These are phyloP conservation scores for Betta splendens DNA, from an alignment of 2,797 vertebrate genomes.

Conservation along the genomic window DNA sequence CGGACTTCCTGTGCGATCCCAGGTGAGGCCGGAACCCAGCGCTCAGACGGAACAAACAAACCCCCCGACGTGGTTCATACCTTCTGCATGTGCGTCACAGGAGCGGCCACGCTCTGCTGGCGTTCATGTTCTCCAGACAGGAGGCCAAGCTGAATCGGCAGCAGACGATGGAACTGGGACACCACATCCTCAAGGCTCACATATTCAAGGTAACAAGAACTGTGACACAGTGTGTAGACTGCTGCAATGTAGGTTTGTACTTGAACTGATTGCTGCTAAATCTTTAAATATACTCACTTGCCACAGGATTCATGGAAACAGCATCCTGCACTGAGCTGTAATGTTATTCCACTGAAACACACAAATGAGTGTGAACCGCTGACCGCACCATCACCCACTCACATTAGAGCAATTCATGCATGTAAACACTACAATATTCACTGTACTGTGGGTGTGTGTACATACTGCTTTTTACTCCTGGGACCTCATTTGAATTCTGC, in stretches of 20 bases:
- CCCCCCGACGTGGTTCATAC: too few species aligned
- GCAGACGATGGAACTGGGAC: conserved; percentile 98
- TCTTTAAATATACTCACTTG: neutral
- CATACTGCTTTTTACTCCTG: conserved; percentile 36
- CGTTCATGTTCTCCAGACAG: conserved; percentile 98
- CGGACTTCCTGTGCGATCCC: conserved; percentile 94
- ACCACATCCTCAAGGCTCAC: conserved; percentile 98
- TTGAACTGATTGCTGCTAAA: conserved; percentile 1
- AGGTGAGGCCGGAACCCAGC: conserved; percentile 80
- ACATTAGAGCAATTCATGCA: conserved; percentile 38
- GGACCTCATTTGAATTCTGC: conserved; percentile 57
- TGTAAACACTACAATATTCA: conserved; percentile 27
- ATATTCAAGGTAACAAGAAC: conserved; percentile 91
- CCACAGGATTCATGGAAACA: conserved; percentile 15
- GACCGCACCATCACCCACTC: conserved; percentile 33
- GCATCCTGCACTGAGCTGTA: conserved; percentile 7
- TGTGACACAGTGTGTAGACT: conserved; percentile 9
- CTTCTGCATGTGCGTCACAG: conserved; percentile 66
- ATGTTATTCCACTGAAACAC: conserved; percentile 12
- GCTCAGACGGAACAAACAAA: conserved; percentile 16
- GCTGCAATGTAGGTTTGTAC: conserved; percentile 22
- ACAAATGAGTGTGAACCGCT: conserved; percentile 20
- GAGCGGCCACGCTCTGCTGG: conserved; percentile 94
- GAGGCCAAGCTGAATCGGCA: conserved; percentile 97
- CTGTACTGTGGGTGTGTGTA: conserved; percentile 33